Conservation (phyloP, 2,888 invertebrate genomes). For the Euclidia mi region DNA sequence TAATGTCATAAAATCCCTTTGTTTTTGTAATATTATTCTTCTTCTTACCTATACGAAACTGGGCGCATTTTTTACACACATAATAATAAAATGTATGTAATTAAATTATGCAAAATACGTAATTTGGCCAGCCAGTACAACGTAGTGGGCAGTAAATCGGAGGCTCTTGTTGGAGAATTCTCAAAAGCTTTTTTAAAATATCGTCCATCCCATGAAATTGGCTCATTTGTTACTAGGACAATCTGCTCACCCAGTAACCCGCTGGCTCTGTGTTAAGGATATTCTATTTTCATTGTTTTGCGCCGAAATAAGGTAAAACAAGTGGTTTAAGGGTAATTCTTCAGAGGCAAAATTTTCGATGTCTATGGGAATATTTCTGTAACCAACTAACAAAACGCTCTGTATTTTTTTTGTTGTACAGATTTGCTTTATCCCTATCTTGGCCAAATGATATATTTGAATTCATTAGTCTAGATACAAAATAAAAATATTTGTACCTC, state of each 20-base stretch:
- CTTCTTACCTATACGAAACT: not conserved
- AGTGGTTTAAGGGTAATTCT: constrained; percentile 29
- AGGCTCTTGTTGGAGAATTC: constrained; percentile 45
- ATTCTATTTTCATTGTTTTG: constrained; percentile 50
- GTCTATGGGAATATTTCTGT: no score
- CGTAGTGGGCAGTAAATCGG: constrained; percentile 49
- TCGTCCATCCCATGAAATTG: constrained; percentile 62
- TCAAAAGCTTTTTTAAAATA: constrained; percentile 57
- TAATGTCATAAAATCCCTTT: not conserved
- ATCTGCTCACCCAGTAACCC: constrained; percentile 54
- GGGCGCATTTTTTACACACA: constrained; percentile 16
- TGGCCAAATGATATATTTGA: no score
- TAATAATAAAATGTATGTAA: constrained; percentile 34
- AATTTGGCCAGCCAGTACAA: constrained; percentile 45
- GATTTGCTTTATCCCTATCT: no score
- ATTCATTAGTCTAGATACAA: no score
- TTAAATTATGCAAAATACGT: constrained; percentile 56
- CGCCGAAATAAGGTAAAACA: constrained; percentile 29
- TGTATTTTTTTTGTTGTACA: no score
- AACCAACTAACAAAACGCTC: no score
- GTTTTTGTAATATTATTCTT: constrained; percentile 8
- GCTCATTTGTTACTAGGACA: constrained; percentile 68
- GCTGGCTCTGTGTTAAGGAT: constrained; percentile 40
- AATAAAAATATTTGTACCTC: no score
- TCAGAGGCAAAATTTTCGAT: no score